Base-by-base conservation (phyloP, 2,888 invertebrate genomes). In the Diarsia dahlii region DNA sequence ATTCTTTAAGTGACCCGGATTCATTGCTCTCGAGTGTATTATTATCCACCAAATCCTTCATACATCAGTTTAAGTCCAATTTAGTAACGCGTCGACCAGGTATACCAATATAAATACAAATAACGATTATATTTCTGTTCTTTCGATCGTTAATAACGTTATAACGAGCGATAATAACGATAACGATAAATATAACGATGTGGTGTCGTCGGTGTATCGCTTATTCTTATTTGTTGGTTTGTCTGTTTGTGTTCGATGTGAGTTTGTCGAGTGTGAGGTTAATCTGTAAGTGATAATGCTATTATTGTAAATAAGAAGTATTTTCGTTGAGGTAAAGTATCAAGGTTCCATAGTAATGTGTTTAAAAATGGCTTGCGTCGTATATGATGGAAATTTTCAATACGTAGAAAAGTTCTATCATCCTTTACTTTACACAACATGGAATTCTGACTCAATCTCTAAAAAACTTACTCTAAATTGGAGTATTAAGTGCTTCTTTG, bases 91-190 rank as follows among this genome's bases (percentile, higher is more conserved):
- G 77, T 82, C 89, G 85, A n/a, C n/a, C 92, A 93, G 91, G 92
- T 92, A 91, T 83, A 85, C 85, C 64, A 70, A 63, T 62, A 94
- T 95, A 94, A 95, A 94, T 90, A 91, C 93, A 91, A 94, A 94
- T 93, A 94, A 95, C 93, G 94, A 92, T 92, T 93, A 93, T 92
- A 95, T 95, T 95, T 95, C 92, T 93, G 94, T 95, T 94, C 91
- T 90, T 93, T 92, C 92, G 92, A 91, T 93, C 95, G 92, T 95
- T 95, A 94, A 94, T 95, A 94, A 92, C 93, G 91, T 91, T 94
- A 94, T 95, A 95, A 95, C 95, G 95, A 92, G 95, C 91, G 93
- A 95, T 95, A 95, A 95, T 95, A 96, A 96, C 95, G 92, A 95
- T 95, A 95, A 95, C 94, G 92, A 95, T 95, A 95, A 94, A 95